Evolutionary conservation across 2,113 vertebrate genomes (phyloP), one percentile per base, ranked within the genome.

Genomic region (Pollimyrus isidori): DNA sequence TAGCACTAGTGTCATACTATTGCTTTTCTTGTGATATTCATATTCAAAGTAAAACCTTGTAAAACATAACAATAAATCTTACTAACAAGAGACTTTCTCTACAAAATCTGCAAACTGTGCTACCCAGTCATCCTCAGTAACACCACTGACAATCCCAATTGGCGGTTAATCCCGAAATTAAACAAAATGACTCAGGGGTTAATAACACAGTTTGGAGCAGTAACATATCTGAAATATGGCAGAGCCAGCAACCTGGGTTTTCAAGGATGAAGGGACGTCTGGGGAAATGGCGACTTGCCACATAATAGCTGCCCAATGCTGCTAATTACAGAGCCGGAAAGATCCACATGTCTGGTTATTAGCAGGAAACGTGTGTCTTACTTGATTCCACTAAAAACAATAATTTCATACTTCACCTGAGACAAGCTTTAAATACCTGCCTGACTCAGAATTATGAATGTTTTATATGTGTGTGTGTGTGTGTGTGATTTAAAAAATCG

Each of bases 361-460:
- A 97, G 96, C 95, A 92, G 95, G 96, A 96, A 94, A 94, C 94
- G 95, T 93, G 92, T 95, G 95, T 95, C 94, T 90, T 92, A 85
- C 83, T 90, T 89, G 87, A 90, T 96, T 94, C 93, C 94, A 94
- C 95, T 96, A 95, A 95, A 83, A 96, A 95, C 95, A 96, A 96
- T 96, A 96, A 96, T 97, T 96, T 95, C 96, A 96, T 96, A 95
- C 96, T 95, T 95, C 96, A 97, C 97, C 97, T 97, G 96, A 94
- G 96, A 96, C 95, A 95, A 94, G 95, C 96, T 96, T 96, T 96
- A 96, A 97, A 96, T 96, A 96, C 96, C 96, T 96, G 95, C 95
- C 95, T 96, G 96, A 95, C 96, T 96, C 95, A 96, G 94, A 96
- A 95, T 97, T 96, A 97, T 96, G 96, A 96, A 96, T 96, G 97